These are phyloP conservation scores for Rhamnusium bicolor DNA, from an alignment of 2,888 invertebrate species.

Conservation along the genomic window DNA sequence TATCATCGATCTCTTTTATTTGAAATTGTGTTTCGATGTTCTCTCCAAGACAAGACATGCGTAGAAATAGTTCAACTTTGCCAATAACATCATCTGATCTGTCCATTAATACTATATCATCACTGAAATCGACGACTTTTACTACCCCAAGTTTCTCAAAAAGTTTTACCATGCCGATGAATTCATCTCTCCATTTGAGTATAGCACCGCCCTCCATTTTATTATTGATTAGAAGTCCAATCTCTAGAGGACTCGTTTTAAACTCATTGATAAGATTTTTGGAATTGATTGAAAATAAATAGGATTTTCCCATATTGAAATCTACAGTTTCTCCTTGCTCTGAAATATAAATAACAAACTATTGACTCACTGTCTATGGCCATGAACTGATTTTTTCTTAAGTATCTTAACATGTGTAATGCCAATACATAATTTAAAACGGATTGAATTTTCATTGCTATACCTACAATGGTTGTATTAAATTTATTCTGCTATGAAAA, in stretches of 20 bases:
- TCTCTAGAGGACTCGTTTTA: slow-evolving; percentile 72
- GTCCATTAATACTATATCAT: slow-evolving; percentile 12
- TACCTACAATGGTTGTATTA: too few relatives aligned
- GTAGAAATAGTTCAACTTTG: slow-evolving; percentile 71
- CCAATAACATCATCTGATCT: slow-evolving; percentile 69
- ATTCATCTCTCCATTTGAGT: slow-evolving; percentile 72
- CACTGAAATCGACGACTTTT: slow-evolving; percentile 62
- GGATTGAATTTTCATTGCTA: too few relatives aligned
- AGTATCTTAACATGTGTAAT: too few relatives aligned
- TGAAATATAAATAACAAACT: slow-evolving; percentile 18
- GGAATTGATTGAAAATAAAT: slow-evolving; percentile 72
- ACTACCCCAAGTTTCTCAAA: slow-evolving; percentile 59
- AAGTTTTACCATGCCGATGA: slow-evolving; percentile 72
- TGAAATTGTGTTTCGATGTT: slow-evolving; percentile 68
- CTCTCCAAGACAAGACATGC: slow-evolving; percentile 73
- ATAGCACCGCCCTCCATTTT: slow-evolving; percentile 70
- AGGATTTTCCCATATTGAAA: slow-evolving; percentile 73
- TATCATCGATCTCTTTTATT: slow-evolving; percentile 47
- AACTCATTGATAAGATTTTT: slow-evolving; percentile 71
- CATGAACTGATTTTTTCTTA: too few relatives aligned
- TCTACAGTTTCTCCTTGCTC: neutral
- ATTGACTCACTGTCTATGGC: too few relatives aligned
- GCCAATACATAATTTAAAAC: too few relatives aligned
- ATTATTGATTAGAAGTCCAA: slow-evolving; percentile 73
- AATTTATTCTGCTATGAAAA: too few relatives aligned